phyloP scores from a whole-genome alignment of 2,888 invertebrate genomes.

The Camponotus fellah region DNA sequence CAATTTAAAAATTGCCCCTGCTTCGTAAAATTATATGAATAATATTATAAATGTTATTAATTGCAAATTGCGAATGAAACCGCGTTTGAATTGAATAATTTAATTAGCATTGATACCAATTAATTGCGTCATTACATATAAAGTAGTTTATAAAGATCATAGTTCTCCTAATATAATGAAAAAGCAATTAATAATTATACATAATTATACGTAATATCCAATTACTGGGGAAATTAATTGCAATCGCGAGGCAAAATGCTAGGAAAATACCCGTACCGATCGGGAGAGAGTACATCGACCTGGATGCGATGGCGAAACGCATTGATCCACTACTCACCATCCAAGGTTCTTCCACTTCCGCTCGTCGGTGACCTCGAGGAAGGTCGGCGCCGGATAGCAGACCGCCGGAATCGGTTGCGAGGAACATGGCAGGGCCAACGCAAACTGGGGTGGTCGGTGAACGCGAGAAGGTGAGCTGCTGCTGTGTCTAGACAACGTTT shows the following conservation, averaged over 20 bases:
- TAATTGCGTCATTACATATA: no score
- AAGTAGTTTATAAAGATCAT: background rate
- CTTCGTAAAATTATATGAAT: background rate
- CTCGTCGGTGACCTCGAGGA: conserved; percentile 86
- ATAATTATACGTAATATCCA: background rate
- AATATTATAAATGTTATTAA: background rate
- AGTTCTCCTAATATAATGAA: background rate
- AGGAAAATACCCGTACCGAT: background rate
- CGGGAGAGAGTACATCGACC: conserved; percentile 17
- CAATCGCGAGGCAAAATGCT: background rate
- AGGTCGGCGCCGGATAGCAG: conserved; percentile 88
- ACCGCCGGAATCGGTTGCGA: conserved; percentile 88
- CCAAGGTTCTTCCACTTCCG: conserved; percentile 89
- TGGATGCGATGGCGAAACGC: conserved; percentile 8
- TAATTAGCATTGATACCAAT: conserved; percentile 15
- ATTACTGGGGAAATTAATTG: background rate
- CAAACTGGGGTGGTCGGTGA: conserved; percentile 80
- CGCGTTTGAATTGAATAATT: background rate
- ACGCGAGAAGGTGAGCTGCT: conserved; percentile 88
- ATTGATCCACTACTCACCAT: conserved; percentile 88
- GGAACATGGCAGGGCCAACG: conserved; percentile 87
- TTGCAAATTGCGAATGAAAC: background rate
- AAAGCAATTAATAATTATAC: background rate
- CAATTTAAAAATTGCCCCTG: background rate
- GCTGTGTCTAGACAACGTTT: conserved; percentile 90